phyloP scores from a whole-genome alignment of 2,888 invertebrate genomes.

The Eupithecia tripunctaria region DNA sequence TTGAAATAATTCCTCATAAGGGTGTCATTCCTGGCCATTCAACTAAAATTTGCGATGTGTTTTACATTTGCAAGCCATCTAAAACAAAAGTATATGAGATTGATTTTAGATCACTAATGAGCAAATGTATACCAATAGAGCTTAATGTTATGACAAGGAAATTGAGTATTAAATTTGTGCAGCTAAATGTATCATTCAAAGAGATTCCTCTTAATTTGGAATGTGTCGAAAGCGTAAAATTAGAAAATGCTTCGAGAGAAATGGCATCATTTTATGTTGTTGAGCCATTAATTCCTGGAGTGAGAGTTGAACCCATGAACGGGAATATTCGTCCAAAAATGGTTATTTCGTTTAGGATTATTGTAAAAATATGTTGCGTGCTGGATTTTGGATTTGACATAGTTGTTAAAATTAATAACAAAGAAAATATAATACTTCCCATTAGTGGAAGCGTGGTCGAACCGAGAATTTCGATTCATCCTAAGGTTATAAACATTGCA shows the following conservation, averaged over 20 bases:
- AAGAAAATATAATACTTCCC: constrained; percentile 71
- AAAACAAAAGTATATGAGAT: constrained; percentile 75
- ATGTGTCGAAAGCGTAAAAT: constrained; percentile 70
- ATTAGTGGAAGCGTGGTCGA: constrained; percentile 79
- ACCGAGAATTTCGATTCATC: constrained; percentile 78
- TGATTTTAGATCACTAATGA: constrained; percentile 59
- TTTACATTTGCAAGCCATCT: constrained; percentile 64
- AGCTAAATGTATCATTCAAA: constrained; percentile 66
- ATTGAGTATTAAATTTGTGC: constrained; percentile 73
- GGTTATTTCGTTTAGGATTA: constrained; percentile 75
- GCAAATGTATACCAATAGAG: constrained; percentile 62
- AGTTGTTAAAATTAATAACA: constrained; percentile 73
- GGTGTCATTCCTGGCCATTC: constrained; percentile 66
- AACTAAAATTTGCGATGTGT: constrained; percentile 69
- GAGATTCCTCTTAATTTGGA: constrained; percentile 74
- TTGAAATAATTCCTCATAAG: constrained; percentile 66
- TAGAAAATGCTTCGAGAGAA: constrained; percentile 83
- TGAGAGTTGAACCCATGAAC: constrained; percentile 77
- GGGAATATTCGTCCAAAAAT: constrained; percentile 82
- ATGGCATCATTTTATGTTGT: constrained; percentile 79
- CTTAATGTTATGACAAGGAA: constrained; percentile 70
- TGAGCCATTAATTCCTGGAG: constrained; percentile 75
- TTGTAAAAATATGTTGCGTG: constrained; percentile 71
- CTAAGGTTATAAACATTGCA: constrained; percentile 77
- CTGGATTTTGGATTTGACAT: constrained; percentile 73